These are phyloP conservation scores for Formicarius rufipectus DNA, from an alignment of 2,113 vertebrate species.

Conservation along the genomic window DNA sequence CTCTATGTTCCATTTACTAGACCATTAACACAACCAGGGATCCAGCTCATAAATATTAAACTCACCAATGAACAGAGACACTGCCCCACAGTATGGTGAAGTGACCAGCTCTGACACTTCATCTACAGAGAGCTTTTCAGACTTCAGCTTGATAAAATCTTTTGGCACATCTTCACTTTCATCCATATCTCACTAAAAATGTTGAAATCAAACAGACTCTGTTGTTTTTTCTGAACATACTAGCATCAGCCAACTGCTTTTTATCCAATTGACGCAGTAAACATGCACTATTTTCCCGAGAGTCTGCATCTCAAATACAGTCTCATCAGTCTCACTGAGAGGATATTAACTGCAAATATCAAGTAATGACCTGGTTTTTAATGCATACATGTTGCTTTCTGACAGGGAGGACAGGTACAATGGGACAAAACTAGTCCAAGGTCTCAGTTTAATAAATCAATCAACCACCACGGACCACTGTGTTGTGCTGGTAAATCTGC, in stretches of 20 bases:
- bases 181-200: constrained; percentile 48
- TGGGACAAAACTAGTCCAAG: background rate
- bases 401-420: background rate
- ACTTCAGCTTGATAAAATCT: constrained; percentile 81
- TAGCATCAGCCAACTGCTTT: background rate
- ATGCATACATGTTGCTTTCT: background rate
- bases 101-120: constrained; percentile 79
- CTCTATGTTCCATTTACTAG: background rate
- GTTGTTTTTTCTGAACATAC: background rate
- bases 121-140: constrained; percentile 82
- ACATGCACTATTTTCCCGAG: background rate
- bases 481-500: background rate
- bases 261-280: background rate
- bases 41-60: background rate
- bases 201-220: constrained; percentile 7
- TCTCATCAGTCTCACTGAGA: background rate
- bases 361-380: background rate
- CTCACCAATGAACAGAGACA: constrained; percentile 90
- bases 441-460: background rate
- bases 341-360: background rate
- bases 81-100: constrained; percentile 85
- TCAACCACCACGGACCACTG: background rate
- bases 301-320: background rate
- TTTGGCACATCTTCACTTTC: constrained; percentile 58
- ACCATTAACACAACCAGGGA: background rate